Base-by-base conservation (phyloP, 2,113 vertebrate species). In the Brachyhypopomus gauderio region DNA sequence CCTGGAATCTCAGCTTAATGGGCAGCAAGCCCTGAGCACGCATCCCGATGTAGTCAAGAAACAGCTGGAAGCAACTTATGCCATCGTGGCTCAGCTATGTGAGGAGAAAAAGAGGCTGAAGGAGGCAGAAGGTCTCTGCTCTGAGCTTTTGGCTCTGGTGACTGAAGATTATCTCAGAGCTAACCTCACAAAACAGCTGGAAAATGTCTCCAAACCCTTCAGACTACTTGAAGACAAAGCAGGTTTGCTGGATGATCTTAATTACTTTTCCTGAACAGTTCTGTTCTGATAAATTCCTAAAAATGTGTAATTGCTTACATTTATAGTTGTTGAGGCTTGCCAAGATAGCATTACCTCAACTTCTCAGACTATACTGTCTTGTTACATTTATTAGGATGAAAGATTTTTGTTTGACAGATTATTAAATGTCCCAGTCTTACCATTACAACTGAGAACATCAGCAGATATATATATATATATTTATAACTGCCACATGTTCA, bases 111-210 rank as follows among this genome's bases (percentile, higher is more conserved):
- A 93, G 81, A 95, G 91, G 82, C 90, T 98, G 83, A 93, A 93
- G 75, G 89, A 91, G 82, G 96, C 96, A 14, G 95, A 94, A 89
- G 36, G 60, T 16, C 87, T 98, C 75, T 96, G 95, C 59, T 89
- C 94, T 30, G 96, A 98, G 67, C 93, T 99, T 75, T 95, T 93
- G 6, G 72, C 90, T 0, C 91, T 99, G 88, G 95, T 99, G 76
- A 95, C 92, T 59, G 97, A 99, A 85, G 96, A 97, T 30, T 99
- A 98, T 90, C 92, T 99, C 84, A 97, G 95, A 92, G 95, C 95
- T 72, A 97, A 98, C 87, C 92, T 99, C 16, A 89, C 82, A 2
- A 93, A 96, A 82, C 98, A 99, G 80, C 89, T 99, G 85, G 96
- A 99, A 20, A 91, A 90, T 70, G 88, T 98, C 91, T 88, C 93